Percentiles rank a stretch among this genome's conserved stretches.
Evolutionary conservation across 2,888 invertebrate genomes (phyloP).

Genomic region (Lysandra coridon): DNA sequence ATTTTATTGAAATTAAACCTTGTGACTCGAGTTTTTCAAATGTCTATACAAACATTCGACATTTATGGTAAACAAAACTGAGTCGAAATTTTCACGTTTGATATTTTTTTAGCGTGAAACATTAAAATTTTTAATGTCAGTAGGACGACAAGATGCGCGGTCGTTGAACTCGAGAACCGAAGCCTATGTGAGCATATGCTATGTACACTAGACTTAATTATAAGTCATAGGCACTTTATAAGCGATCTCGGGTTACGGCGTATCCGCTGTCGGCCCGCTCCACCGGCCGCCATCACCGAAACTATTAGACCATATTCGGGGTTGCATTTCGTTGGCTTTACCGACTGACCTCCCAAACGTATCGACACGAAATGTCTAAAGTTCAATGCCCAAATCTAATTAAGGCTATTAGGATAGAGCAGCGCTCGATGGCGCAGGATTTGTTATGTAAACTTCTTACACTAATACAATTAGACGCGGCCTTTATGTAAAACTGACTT

Average conservation of each 20-base stretch:
- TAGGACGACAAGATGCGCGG: background rate
- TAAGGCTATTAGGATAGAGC: constrained; percentile 49
- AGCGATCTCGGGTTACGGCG: constrained; percentile 61
- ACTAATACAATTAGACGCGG: constrained; percentile 11
- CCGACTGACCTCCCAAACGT: constrained; percentile 67
- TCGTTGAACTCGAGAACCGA: constrained; percentile 9
- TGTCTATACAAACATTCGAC: background rate
- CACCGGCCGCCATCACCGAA: constrained; percentile 64
- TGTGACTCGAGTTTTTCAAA: background rate
- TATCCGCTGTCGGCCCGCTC: constrained; percentile 60
- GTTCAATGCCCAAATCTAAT: constrained; percentile 74
- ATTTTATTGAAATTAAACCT: too few relatives aligned
- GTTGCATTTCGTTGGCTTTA: constrained; percentile 75
- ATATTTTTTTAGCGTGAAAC: background rate
- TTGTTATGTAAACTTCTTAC: constrained; percentile 38
- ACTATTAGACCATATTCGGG: constrained; percentile 73
- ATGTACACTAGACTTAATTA: constrained; percentile 30
- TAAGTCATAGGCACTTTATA: constrained; percentile 30
- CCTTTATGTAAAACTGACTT: constrained; percentile 13
- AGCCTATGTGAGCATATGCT: constrained; percentile 31
- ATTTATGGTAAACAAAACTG: too few relatives aligned
- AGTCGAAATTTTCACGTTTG: too few relatives aligned
- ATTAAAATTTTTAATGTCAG: background rate
- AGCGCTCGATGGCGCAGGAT: constrained; percentile 34
- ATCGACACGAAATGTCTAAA: constrained; percentile 68